Evolutionary conservation across 2,113 vertebrate genomes (phyloP).

Genomic region (Gymnocephalus cernua): DNA sequence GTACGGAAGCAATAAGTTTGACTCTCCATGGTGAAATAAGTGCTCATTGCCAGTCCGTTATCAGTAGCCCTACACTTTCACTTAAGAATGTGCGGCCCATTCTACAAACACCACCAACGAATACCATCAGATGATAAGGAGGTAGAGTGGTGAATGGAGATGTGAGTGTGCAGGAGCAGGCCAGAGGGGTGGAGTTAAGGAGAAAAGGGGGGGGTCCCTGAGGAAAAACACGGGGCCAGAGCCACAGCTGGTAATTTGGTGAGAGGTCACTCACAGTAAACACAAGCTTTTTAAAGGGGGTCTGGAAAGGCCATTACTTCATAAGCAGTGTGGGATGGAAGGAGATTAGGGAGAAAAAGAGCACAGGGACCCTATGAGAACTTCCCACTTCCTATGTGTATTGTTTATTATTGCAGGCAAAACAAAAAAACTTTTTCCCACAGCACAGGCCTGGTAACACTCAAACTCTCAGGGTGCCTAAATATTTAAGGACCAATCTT

Average conservation of each 20-base stretch:
- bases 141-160: constrained; percentile 54
- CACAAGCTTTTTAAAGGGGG: constrained; percentile 79
- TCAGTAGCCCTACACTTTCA: constrained; percentile 50
- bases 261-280: constrained; percentile 85
- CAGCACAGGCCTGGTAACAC: constrained; percentile 32
- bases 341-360: constrained; percentile 59
- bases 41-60: constrained; percentile 36
- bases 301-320: constrained; percentile 85
- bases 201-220: constrained; percentile 47
- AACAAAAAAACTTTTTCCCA: constrained; percentile 76
- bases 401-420: constrained; percentile 66
- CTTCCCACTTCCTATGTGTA: constrained; percentile 78
- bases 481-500: constrained; percentile 23
- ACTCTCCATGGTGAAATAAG: constrained; percentile 53
- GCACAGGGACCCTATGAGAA: constrained; percentile 73
- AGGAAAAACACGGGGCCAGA: constrained; percentile 79
- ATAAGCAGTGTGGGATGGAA: constrained; percentile 73
- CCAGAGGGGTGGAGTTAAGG: constrained; percentile 32
- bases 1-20: constrained; percentile 43
- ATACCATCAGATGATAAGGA: constrained; percentile 50
- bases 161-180: constrained; percentile 29
- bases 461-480: constrained; percentile 30
- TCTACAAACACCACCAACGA: constrained; percentile 39
- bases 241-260: constrained; percentile 86
- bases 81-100: constrained; percentile 37